These are phyloP conservation scores for Procambarus virginalis DNA, from an alignment of 1,140 invertebrate species.

Conservation along the genomic window DNA sequence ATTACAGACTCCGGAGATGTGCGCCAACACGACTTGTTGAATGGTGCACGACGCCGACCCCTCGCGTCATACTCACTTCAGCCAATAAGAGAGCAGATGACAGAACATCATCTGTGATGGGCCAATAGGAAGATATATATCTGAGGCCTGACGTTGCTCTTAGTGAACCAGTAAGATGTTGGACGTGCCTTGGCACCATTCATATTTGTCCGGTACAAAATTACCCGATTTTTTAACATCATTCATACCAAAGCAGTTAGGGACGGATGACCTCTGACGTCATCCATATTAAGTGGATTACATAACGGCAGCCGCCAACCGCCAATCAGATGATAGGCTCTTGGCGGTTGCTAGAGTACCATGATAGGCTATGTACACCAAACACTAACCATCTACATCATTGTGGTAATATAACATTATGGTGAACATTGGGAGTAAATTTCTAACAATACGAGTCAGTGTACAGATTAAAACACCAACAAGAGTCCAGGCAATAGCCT, in stretches of 20 bases:
- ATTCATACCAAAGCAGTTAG: not conserved
- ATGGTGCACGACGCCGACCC: not conserved
- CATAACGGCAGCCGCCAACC: no score
- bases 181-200: not conserved
- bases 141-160: not conserved
- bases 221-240: not conserved
- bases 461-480: no score
- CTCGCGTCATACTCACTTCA: not conserved
- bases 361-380: no score
- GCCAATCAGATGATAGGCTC: no score
- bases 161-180: not conserved
- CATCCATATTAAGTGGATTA: not conserved
- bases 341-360: no score
- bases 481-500: no score
- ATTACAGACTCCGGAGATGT: slow-evolving; percentile 11
- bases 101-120: not conserved
- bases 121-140: not conserved
- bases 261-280: not conserved
- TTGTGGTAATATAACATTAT: no score
- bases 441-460: no score
- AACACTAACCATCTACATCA: no score
- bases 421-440: no score
- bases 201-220: not conserved
- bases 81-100: not conserved
- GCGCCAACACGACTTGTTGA: not conserved